Base-by-base conservation (phyloP, 2,797 vertebrate genomes). In the Channa striata region DNA sequence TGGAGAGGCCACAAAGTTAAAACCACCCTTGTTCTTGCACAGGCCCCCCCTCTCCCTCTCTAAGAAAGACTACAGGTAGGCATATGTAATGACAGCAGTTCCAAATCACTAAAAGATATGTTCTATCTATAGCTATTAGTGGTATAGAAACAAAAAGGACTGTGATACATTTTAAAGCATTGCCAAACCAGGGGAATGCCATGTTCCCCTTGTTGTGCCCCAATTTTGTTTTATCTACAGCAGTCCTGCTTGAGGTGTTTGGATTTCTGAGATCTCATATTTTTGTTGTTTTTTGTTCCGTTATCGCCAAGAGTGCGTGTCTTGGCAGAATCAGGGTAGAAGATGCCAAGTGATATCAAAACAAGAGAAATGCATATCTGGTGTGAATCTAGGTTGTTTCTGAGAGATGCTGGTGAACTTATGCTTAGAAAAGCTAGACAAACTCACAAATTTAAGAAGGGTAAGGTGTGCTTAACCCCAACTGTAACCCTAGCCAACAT, bases 261-360 rank as follows among this genome's bases (percentile, higher is more conserved):
- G 81, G 80, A 91, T 91, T 90, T 85, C 78, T 81, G 72, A 83
- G 81, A 59, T 20, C 77, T 81, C 84, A 71, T 82, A 70, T 78
- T 83, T 78, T 81, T 77, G 65, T 80, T 81, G 59, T 79, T 81
- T 88, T 82, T 69, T 17, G 7, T 73, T 85, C 74, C n/a, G 59
- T 84, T 84, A 87, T 89, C 75, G 5, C 52, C 60, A 65, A 71
- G 69, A 84, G 85, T 85, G 79, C 87, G 50, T 89, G 91, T 78
- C 85, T 81, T 80, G 82, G 86, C 86, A 90, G 85, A 90, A 85
- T 78, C 70, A 71, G 70, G 68, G 73, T 54, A 61, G 81, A 89
- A 85, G 84, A 90, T 81, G 84, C 68, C 37, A 67, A 51, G 25
- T 3, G 83, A 91, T 89, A 85, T 20, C 75, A 77, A 87, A 85